Base-by-base conservation (phyloP, 2,113 vertebrate species). In the Apeltes quadracus region DNA sequence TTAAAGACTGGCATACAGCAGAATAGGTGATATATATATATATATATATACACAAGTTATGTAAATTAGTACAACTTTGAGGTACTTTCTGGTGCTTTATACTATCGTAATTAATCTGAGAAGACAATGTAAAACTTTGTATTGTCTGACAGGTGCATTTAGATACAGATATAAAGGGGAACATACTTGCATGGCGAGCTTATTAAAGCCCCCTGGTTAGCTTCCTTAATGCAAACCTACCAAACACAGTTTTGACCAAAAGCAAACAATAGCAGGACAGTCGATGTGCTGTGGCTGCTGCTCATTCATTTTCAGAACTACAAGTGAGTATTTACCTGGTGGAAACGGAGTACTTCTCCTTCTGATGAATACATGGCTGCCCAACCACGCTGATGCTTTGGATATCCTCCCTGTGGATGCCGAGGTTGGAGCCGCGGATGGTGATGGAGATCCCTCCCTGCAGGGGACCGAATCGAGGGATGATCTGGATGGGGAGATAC, bases 341-440 rank as follows among this genome's bases (percentile, higher is more conserved):
- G n/a, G 97, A 98, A 82, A 97, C 96, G 0, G 96, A 96, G 88
- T 98, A 98, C 59, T 89, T 92, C 25, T 95, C 93, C 18, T 88
- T 75, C 79, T 91, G 90, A 69, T 98, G 97, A 75, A 72, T 12
- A 56, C 97, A 98, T 43, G 89, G 83, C 62, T 86, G 63, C 7
- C 92, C 92, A 3, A 93, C 97, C 82, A 98, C 97, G 0, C 32
- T 94, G 90, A 98, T 89, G 39, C 51, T 91, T 89, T 89, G 88
- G 29, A 98, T 95, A 69, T 98, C 97, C 4, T 93, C 91, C 11
- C 93, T 92, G 59, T 78, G 91, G 86, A 97, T 92, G 59, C 97
- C 96, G 87, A 99, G 81, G 78, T 99, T 98, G 54, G 96, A 96
- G 73, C 97, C 97, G 6, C 90, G 93, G 87, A 99, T 96, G 66